These are phyloP conservation scores for Microplitis demolitor DNA, from an alignment of 1,140 invertebrate genomes.

Conservation along the genomic window DNA sequence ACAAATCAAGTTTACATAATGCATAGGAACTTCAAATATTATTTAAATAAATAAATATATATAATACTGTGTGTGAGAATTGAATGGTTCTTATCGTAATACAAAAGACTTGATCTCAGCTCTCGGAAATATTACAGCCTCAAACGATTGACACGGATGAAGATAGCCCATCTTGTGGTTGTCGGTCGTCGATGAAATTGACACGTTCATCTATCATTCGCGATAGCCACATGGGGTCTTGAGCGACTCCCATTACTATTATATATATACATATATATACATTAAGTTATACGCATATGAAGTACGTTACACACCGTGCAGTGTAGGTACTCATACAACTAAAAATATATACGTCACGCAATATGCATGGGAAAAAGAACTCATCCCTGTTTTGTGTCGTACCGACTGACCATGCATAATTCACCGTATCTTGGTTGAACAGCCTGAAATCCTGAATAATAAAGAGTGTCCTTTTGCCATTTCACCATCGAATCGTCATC, in stretches of 20 bases:
- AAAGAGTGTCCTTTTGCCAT: conserved; percentile 20
- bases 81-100: conserved; percentile 7
- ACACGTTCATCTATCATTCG: conserved; percentile 50
- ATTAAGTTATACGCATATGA: neutral
- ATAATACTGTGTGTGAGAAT: no score
- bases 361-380: conserved; percentile 21
- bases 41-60: no score
- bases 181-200: conserved; percentile 44
- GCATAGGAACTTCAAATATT: no score
- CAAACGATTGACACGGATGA: conserved; percentile 27
- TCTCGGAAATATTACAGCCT: conserved; percentile 7
- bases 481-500: conserved; percentile 21
- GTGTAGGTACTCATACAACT: no score
- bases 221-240: conserved; percentile 9
- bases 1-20: no score
- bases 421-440: conserved; percentile 40
- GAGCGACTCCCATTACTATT: neutral
- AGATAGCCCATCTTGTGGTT: conserved; percentile 37
- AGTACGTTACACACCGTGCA: neutral
- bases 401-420: conserved; percentile 43
- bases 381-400: conserved; percentile 13
- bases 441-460: conserved; percentile 53
- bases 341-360: neutral
- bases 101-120: conserved; percentile 27
- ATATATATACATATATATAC: neutral